phyloP scores from a whole-genome alignment of 2,888 invertebrate species.

The Chouioia cunea region DNA sequence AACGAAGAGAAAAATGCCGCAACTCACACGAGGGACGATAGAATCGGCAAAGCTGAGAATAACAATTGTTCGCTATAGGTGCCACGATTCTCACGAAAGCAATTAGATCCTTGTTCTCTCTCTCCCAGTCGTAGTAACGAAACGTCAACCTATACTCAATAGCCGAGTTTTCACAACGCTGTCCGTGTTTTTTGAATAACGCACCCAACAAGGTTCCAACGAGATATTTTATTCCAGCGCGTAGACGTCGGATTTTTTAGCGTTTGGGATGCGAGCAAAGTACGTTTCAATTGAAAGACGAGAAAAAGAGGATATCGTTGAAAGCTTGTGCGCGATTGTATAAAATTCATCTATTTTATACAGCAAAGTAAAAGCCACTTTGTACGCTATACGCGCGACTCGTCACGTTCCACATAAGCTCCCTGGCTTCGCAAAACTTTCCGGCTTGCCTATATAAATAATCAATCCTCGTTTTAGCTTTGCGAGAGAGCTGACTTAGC shows the following conservation, averaged over 20 bases:
- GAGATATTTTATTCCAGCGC: background rate
- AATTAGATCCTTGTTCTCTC: constrained; percentile 36
- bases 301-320: too few relatives aligned
- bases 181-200: constrained; percentile 6
- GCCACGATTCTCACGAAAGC: constrained; percentile 42
- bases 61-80: constrained; percentile 35
- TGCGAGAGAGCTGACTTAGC: constrained; percentile 13
- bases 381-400: too few relatives aligned
- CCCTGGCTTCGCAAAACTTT: background rate
- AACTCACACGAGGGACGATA: constrained; percentile 16
- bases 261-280: too few relatives aligned
- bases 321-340: background rate
- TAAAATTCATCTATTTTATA: background rate
- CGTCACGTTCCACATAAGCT: constrained; percentile 16
- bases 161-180: background rate
- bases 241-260: background rate
- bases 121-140: constrained; percentile 13
- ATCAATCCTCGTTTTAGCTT: constrained; percentile 30
- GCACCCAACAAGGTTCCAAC: too few relatives aligned
- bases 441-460: constrained; percentile 2
- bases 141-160: constrained; percentile 23
- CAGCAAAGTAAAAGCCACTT: too few relatives aligned
- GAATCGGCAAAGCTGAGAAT: constrained; percentile 25
- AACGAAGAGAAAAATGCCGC: background rate
- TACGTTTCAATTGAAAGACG: too few relatives aligned